A percentile compares a stretch with the other conserved stretches of the same genome.
Evolutionary conservation across 2,797 vertebrate genomes (phyloP).

Genomic region (Protonibea diacanthus): DNA sequence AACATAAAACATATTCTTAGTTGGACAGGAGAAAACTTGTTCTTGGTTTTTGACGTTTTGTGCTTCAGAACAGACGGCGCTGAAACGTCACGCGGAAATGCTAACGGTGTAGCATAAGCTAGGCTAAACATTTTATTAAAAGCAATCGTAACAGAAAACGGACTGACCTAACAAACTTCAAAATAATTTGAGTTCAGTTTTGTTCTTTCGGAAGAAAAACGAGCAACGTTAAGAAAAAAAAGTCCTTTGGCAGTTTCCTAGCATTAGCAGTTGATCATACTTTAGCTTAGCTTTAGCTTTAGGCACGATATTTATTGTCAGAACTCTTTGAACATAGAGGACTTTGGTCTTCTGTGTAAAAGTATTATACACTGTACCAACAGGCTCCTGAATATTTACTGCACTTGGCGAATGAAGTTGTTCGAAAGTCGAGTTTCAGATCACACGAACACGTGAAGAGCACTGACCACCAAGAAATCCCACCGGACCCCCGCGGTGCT

Average conservation of each 20-base stretch:
- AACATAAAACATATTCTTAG: too few relatives aligned
- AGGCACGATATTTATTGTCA: neutral
- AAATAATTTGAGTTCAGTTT: neutral
- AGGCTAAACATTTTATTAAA: neutral
- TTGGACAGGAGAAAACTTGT: too few relatives aligned
- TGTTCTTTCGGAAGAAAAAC: neutral
- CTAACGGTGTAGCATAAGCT: neutral
- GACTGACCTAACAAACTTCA: neutral
- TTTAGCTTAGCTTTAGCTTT: too few relatives aligned
- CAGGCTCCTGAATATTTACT: slow-evolving; percentile 20
- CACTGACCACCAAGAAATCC: neutral
- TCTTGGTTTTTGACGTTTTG: too few relatives aligned
- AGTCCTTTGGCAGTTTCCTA: neutral
- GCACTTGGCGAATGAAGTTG: neutral
- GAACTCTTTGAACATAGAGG: neutral
- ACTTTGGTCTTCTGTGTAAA: neutral
- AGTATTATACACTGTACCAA: neutral
- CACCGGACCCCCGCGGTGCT: too few relatives aligned
- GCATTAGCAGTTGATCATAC: neutral
- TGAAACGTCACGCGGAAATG: neutral
- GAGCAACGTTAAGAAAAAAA: neutral
- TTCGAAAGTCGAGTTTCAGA: slow-evolving; percentile 16
- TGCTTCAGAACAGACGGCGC: too few relatives aligned
- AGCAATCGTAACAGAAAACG: neutral
- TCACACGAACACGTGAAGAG: slow-evolving; percentile 23